Percentiles rank a stretch among this genome's conserved stretches.
These are phyloP conservation scores for Dryocosmus kuriphilus DNA, from an alignment of 2,888 invertebrate genomes.

Conservation along the genomic window DNA sequence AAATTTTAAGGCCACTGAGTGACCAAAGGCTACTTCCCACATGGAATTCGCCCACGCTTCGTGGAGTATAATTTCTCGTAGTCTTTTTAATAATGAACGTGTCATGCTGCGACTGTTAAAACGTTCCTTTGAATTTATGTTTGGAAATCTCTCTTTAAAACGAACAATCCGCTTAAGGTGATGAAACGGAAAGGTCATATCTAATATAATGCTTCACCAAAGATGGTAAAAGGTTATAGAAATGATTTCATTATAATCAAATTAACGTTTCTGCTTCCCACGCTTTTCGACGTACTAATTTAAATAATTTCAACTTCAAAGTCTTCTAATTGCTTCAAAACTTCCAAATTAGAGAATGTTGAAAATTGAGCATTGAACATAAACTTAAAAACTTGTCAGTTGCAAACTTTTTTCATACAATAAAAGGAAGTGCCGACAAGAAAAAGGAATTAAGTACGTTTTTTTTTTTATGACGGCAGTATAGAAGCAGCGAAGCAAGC, in stretches of 20 bases:
- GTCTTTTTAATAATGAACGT: conserved; percentile 37
- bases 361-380: background rate
- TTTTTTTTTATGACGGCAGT: conserved; percentile 34
- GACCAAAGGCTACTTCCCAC: conserved; percentile 48
- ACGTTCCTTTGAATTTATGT: conserved; percentile 2
- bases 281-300: too few species aligned
- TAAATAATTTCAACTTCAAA: background rate
- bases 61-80: conserved; percentile 35
- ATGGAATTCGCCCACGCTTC: conserved; percentile 39
- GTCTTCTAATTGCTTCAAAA: background rate
- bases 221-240: background rate
- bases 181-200: conserved; percentile 5
- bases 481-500: conserved; percentile 28
- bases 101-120: background rate
- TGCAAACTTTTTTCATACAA: conserved; percentile 30
- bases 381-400: conserved; percentile 4
- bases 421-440: conserved; percentile 30
- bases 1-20: conserved; percentile 50
- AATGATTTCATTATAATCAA: background rate
- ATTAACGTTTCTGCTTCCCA: too few species aligned
- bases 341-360: background rate
- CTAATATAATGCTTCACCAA: conserved; percentile 9
- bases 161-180: conserved; percentile 25
- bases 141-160: conserved; percentile 33
- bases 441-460: conserved; percentile 22